Conservation (phyloP, 2,113 vertebrate species). For the Podarcis muralis region DNA sequence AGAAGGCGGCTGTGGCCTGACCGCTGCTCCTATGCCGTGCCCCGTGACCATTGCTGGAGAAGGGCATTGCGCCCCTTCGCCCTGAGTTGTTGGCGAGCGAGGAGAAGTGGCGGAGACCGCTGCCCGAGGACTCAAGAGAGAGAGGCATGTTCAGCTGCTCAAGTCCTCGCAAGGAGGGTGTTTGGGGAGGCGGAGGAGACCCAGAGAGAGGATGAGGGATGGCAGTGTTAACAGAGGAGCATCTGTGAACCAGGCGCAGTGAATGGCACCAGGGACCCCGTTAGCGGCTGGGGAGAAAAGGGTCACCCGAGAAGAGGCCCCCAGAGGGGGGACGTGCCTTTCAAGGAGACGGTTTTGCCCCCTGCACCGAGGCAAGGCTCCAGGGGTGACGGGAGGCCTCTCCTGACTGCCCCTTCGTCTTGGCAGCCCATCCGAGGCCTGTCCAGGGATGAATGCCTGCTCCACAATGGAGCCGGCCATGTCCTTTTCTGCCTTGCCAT, state of each 20-base stretch:
- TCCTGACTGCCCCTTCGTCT: slow-evolving; percentile 44
- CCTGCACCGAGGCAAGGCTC: fast-evolving
- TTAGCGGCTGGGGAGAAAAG: background rate
- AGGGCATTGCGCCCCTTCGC: background rate
- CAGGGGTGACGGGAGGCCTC: slow-evolving; percentile 6
- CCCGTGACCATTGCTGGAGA: background rate
- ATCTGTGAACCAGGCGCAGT: background rate
- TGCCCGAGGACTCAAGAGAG: background rate
- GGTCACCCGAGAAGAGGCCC: background rate
- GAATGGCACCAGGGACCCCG: background rate
- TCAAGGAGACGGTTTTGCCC: background rate
- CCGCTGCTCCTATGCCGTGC: background rate
- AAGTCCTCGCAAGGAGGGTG: background rate
- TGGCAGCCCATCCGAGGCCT: slow-evolving; percentile 53
- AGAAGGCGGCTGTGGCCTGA: too few relatives aligned
- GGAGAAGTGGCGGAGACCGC: too few relatives aligned
- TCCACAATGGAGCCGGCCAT: slow-evolving; percentile 47
- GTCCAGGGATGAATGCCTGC: slow-evolving; percentile 59
- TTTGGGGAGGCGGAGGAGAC: background rate
- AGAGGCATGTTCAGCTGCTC: too few relatives aligned
- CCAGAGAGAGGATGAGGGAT: too few relatives aligned
- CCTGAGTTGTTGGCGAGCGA: background rate
- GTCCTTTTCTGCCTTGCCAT: slow-evolving; percentile 14
- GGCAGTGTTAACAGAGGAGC: too few relatives aligned
- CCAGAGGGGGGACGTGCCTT: background rate